Conservation (phyloP, 2,797 vertebrate genomes). For the Mormyrus hasselquistii region DNA sequence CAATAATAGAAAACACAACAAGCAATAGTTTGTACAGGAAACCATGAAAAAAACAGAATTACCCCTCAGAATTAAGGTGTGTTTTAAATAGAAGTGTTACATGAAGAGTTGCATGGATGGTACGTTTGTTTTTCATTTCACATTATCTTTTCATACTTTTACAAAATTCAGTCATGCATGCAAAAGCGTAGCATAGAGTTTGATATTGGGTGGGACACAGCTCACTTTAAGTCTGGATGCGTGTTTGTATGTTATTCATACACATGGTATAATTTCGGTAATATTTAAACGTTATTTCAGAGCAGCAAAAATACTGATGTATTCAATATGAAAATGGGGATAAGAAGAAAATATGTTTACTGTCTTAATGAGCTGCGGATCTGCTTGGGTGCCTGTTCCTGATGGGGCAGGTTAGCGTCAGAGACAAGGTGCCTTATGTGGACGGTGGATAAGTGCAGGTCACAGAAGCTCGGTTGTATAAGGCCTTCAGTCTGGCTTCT, state of each 20-base stretch:
- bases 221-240: not conserved
- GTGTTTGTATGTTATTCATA: not conserved
- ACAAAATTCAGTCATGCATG: not conserved
- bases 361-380: not conserved
- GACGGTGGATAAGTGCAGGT: not conserved
- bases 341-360: not conserved
- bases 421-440: not conserved
- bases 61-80: not conserved
- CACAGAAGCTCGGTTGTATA: not conserved
- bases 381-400: not conserved
- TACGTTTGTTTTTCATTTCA: not conserved
- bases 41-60: not conserved
- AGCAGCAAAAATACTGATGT: not conserved
- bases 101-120: not conserved
- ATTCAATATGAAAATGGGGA: not conserved
- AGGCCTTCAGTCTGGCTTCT: not conserved
- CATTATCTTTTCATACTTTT: not conserved
- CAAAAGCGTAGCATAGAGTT: not conserved
- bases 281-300: not conserved
- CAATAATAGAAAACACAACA: not conserved
- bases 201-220: not conserved
- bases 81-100: not conserved
- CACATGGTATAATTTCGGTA: not conserved
- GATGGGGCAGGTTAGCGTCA: not conserved
- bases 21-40: not conserved